phyloP scores from a whole-genome alignment of 2,113 vertebrate genomes.

The Onychorhynchus coronatus region DNA sequence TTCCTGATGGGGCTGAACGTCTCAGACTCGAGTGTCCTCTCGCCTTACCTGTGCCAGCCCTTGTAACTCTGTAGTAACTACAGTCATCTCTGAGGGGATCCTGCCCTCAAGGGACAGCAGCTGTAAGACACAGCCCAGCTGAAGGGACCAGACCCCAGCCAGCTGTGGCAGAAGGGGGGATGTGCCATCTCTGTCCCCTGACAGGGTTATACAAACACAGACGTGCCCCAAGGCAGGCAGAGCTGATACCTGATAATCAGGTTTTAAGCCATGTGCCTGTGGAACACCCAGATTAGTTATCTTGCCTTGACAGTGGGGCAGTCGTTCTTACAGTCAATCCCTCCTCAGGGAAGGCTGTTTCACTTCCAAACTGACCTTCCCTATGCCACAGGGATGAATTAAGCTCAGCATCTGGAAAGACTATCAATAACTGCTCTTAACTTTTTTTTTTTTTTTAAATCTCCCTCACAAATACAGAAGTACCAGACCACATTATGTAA shows the following conservation, averaged over 20 bases:
- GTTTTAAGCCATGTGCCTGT: background rate
- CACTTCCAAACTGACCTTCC: background rate
- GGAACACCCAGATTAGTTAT: background rate
- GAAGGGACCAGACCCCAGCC: background rate
- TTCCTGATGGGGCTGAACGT: background rate
- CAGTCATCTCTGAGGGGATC: background rate
- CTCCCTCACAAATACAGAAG: background rate
- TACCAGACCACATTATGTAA: background rate
- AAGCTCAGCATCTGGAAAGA: background rate
- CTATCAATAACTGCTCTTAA: background rate
- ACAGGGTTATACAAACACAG: background rate
- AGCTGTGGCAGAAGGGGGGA: background rate
- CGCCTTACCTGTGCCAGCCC: background rate
- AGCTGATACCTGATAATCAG: background rate
- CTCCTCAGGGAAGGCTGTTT: background rate
- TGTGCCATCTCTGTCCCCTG: background rate
- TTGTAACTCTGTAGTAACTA: background rate
- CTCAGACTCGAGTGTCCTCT: background rate
- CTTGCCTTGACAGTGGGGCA: background rate
- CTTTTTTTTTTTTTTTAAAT: background rate
- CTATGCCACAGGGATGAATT: background rate
- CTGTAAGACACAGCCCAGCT: background rate
- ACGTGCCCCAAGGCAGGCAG: background rate
- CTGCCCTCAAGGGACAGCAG: background rate
- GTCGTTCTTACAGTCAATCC: background rate